Conservation (phyloP, 2,797 vertebrate genomes). For the Phalloptychus januarius region DNA sequence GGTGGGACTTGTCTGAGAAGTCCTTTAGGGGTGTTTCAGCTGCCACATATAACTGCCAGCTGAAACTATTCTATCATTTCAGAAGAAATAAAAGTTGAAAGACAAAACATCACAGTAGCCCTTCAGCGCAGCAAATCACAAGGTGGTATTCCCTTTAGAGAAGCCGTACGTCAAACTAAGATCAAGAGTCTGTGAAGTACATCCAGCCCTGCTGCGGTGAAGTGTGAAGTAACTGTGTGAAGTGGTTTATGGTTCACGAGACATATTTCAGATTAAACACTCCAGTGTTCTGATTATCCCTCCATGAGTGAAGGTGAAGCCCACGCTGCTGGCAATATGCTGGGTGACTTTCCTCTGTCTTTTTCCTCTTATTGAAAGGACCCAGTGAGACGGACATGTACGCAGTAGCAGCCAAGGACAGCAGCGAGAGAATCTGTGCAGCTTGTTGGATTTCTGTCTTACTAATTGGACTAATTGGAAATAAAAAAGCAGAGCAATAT, state of each 20-base stretch:
- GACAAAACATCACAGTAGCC: conserved; percentile 23
- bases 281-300: conserved; percentile 59
- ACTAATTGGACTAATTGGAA: not conserved
- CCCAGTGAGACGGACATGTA: conserved; percentile 23
- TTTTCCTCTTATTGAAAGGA: conserved; percentile 12
- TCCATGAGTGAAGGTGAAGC: conserved; percentile 61
- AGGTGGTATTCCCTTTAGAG: conserved; percentile 31
- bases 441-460: not conserved
- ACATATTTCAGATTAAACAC: conserved; percentile 58
- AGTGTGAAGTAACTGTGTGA: conserved; percentile 17
- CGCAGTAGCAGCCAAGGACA: conserved; percentile 1
- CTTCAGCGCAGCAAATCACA: conserved; percentile 34
- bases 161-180: conserved; percentile 25
- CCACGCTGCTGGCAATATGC: conserved; percentile 17
- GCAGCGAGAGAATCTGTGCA: conserved; percentile 2
- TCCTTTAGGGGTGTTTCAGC: conserved; percentile 41
- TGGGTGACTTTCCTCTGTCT: conserved; percentile 25
- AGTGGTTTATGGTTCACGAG: conserved; percentile 53
- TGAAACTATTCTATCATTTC: conserved; percentile 43
- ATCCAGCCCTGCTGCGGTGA: conserved; percentile 14
- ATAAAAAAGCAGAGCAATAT: not conserved
- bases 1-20: conserved; percentile 36
- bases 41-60: conserved; percentile 30
- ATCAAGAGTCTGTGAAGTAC: conserved; percentile 42
- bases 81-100: conserved; percentile 25